Conservation (phyloP, 2,888 invertebrate species). For the Macrosiphum euphorbiae region DNA sequence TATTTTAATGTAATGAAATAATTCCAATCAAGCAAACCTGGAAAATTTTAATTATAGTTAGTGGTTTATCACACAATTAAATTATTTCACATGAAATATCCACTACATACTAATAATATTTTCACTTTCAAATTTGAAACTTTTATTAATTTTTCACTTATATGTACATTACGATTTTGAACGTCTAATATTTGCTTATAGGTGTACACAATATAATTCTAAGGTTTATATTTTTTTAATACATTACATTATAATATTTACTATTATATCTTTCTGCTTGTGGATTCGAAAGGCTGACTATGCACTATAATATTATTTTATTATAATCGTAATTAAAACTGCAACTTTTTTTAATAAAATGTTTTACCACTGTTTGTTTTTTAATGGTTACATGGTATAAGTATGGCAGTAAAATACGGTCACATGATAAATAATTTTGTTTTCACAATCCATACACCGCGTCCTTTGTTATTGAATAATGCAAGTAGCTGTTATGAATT, state of each 20-base stretch:
- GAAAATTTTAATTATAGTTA: not conserved
- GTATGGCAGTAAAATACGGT: not conserved
- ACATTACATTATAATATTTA: not conserved
- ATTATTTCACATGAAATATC: not conserved
- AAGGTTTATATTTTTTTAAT: not conserved
- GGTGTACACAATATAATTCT: not conserved
- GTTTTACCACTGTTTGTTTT: not conserved
- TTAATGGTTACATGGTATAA: not conserved
- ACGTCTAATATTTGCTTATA: not conserved
- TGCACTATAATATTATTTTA: not conserved
- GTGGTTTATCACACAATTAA: not conserved
- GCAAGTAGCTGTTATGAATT: slow-evolving; percentile 6
- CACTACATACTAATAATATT: not conserved
- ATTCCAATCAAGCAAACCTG: not conserved
- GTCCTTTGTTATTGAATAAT: not conserved
- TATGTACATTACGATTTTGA: not conserved
- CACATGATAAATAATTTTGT: not conserved
- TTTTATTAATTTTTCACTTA: not conserved
- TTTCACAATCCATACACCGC: not conserved
- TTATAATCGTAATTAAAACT: not conserved
- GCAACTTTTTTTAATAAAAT: not conserved
- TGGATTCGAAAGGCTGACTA: too few relatives aligned
- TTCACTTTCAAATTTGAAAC: not conserved
- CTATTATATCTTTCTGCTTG: not conserved
- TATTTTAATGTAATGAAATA: not conserved